Percentiles rank a stretch among this genome's conserved stretches.
These are phyloP conservation scores for Ennomos fuscantarius DNA, from an alignment of 2,888 invertebrate genomes.

Conservation along the genomic window DNA sequence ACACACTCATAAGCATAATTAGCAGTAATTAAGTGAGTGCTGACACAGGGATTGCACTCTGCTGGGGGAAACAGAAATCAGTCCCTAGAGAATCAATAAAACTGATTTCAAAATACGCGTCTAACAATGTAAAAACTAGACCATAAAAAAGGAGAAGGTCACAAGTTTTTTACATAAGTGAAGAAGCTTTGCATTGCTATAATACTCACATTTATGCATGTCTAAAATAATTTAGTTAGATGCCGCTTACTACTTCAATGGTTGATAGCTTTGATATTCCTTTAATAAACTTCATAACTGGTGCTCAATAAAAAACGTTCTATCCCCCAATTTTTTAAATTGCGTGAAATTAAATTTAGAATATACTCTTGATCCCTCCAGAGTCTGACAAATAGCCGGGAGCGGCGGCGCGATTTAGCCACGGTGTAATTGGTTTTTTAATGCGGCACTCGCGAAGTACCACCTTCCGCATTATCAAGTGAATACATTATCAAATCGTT, in stretches of 20 bases:
- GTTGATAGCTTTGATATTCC: constrained; percentile 58
- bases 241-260: constrained; percentile 13
- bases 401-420: constrained; percentile 79
- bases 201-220: neutral
- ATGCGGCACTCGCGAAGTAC: constrained; percentile 81
- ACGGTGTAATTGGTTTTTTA: constrained; percentile 85
- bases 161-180: no score
- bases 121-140: constrained; percentile 9
- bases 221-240: constrained; percentile 5
- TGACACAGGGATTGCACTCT: constrained; percentile 42
- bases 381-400: constrained; percentile 83
- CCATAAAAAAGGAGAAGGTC: neutral
- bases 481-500: constrained; percentile 85
- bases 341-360: constrained; percentile 85
- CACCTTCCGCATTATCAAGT: constrained; percentile 84
- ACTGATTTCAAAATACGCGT: constrained; percentile 20
- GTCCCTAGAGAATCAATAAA: constrained; percentile 42
- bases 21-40: constrained; percentile 49
- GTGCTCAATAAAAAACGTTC: constrained; percentile 73
- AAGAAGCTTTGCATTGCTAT: no score
- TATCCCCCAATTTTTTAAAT: constrained; percentile 79
- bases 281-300: constrained; percentile 71
- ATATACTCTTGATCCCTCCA: constrained; percentile 80
- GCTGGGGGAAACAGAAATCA: constrained; percentile 36
- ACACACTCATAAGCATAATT: constrained; percentile 37